phyloP scores from a whole-genome alignment of 2,888 invertebrate species.

The Zaprionus lineosus region DNA sequence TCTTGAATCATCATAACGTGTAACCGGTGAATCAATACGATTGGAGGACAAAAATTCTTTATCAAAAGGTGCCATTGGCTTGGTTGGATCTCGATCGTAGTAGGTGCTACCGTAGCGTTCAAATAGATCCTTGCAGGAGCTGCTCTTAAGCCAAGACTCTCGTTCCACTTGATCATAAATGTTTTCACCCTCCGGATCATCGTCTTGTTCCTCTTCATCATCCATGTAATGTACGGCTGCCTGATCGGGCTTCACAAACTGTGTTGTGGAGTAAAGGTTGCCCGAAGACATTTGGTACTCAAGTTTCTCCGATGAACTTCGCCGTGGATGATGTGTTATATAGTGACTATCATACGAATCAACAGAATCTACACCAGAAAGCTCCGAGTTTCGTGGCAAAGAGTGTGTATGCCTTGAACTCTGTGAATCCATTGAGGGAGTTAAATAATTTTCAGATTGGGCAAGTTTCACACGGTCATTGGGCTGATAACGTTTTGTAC shows the following conservation, averaged over 20 bases:
- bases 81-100: slow-evolving; percentile 84
- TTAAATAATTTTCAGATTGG: slow-evolving; percentile 80
- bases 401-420: slow-evolving; percentile 81
- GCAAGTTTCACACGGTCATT: slow-evolving; percentile 75
- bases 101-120: slow-evolving; percentile 85
- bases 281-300: slow-evolving; percentile 85
- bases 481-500: slow-evolving; percentile 72
- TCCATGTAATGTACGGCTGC: slow-evolving; percentile 71
- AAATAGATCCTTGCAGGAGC: slow-evolving; percentile 91
- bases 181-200: slow-evolving; percentile 75
- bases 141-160: slow-evolving; percentile 89
- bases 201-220: slow-evolving; percentile 73
- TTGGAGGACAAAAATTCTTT: slow-evolving; percentile 83
- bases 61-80: slow-evolving; percentile 83
- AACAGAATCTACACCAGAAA: slow-evolving; percentile 82
- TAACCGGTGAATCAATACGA: slow-evolving; percentile 87
- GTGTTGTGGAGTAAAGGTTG: slow-evolving; percentile 84
- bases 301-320: slow-evolving; percentile 82
- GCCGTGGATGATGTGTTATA: slow-evolving; percentile 77
- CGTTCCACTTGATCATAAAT: slow-evolving; percentile 82
- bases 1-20: slow-evolving; percentile 88
- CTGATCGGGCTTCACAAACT: slow-evolving; percentile 70
- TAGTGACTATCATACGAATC: slow-evolving; percentile 83
- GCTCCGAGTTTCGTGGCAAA: slow-evolving; percentile 81
- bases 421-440: slow-evolving; percentile 81